These are phyloP conservation scores for Xiphophorus couchianus DNA, from an alignment of 2,113 vertebrate genomes.

Conservation along the genomic window DNA sequence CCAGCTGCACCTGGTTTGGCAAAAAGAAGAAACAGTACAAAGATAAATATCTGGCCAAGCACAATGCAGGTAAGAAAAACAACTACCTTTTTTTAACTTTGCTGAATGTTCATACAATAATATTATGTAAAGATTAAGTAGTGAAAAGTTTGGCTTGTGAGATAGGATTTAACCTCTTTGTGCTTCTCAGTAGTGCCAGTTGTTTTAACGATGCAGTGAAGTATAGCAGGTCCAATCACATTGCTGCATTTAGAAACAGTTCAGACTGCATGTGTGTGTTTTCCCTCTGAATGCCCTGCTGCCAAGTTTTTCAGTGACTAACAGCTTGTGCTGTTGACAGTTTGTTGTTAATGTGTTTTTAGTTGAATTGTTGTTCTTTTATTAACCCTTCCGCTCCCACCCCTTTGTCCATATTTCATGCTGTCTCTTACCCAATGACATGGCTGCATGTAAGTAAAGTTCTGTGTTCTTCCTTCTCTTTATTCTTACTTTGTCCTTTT, in stretches of 20 bases:
- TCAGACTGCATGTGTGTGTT: constrained; percentile 35
- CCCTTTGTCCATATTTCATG: constrained; percentile 97
- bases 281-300: constrained; percentile 34
- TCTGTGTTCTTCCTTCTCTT: constrained; percentile 71
- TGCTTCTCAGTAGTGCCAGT: too few relatives aligned
- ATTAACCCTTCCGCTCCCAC: constrained; percentile 79
- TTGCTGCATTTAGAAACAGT: neutral
- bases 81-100: too few relatives aligned
- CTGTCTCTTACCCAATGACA: constrained; percentile 98
- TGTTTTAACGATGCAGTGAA: neutral
- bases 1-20: constrained; percentile 99
- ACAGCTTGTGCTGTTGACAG: constrained; percentile 30
- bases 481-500: constrained; percentile 15
- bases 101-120: too few relatives aligned
- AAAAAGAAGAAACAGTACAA: constrained; percentile 99
- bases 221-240: neutral
- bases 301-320: constrained; percentile 43
- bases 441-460: constrained; percentile 99
- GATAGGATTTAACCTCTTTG: too few relatives aligned
- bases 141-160: too few relatives aligned
- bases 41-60: constrained; percentile 99
- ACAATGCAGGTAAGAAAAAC: constrained; percentile 92
- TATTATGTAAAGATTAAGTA: neutral
- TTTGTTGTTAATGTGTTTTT: constrained; percentile 36
- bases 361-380: constrained; percentile 38